Base-by-base conservation (phyloP, 2,113 vertebrate genomes). In the Xenus cinereus region DNA sequence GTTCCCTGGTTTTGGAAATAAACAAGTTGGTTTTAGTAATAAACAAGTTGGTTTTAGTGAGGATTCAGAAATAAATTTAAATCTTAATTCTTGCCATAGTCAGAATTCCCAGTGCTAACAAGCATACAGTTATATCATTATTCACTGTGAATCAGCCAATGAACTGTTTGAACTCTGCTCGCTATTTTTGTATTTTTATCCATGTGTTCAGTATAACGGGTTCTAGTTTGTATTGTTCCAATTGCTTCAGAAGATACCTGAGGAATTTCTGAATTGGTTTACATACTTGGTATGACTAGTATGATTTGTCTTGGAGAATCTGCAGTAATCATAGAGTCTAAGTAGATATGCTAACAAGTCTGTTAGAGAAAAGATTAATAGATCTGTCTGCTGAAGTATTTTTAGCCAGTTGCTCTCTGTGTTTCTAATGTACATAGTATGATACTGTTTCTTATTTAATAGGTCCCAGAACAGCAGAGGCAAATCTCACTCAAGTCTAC, bases 401-500 rank as follows among this genome's bases (percentile, higher is more conserved):
- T 87, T 54, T 66, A 50, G 14, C 26, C 13, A 46, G 51, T 54
- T 22, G 5, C 37, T 23, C 2, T 0, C 14, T 51, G 33, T 51
- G 22, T 79, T 84, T 84, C 2, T 0, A 23, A 7, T 37, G 3
- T 54, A 41, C 8, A 1, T 73, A 23, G n/a, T 9, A 23, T 48
- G 12, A 14, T 89, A 17, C 28, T 74, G 39, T 84, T 68, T 88
- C 77, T 74, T 91, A 15, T 16, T 82, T 85, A n/a, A 43, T 39
- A 99, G 99, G 98, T 98, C 43, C 98, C 99, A 91, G 99, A 99
- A 93, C 99, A 99, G 81, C 99, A 99, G 97, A 98, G 99, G 84
- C 99, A 99, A 97, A 99, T 99, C 87, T 99, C 98, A 3, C 97
- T 99, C 76, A 99, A 99, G 97, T 98, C 99, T 14, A 98, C 99